Percentiles rank a stretch among this genome's conserved stretches.
phyloP scores from a whole-genome alignment of 1,140 invertebrate genomes.

The Matsumurasca onukii region DNA sequence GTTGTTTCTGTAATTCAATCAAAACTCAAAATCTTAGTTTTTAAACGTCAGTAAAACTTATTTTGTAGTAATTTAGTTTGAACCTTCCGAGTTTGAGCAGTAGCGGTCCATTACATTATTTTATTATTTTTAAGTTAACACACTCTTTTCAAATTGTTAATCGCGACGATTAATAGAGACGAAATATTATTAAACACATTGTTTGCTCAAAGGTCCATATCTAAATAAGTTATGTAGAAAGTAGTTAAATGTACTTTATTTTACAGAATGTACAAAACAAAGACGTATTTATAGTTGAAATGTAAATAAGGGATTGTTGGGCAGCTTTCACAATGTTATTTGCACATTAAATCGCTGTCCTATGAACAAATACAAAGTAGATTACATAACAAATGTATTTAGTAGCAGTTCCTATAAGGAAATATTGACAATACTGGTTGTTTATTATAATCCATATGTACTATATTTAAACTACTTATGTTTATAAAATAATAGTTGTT shows the following conservation, averaged over 20 bases:
- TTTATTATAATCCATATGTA: slow-evolving; percentile 14
- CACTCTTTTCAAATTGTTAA: background rate
- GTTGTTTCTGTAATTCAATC: background rate
- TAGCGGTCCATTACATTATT: background rate
- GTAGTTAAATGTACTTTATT: slow-evolving; percentile 1
- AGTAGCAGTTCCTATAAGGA: slow-evolving; percentile 32
- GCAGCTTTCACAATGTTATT: slow-evolving; percentile 28
- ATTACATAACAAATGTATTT: slow-evolving; percentile 10
- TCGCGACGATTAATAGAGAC: background rate
- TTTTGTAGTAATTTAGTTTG: background rate
- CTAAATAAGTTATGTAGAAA: slow-evolving; percentile 18
- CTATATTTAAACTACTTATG: slow-evolving; percentile 15
- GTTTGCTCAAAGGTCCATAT: slow-evolving; percentile 25
- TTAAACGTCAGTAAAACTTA: background rate
- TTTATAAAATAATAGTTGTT: slow-evolving; percentile 24
- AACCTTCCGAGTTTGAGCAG: background rate
- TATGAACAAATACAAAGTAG: too few relatives aligned
- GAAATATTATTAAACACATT: slow-evolving; percentile 5
- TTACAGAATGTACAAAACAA: background rate
- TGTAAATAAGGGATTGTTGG: slow-evolving; percentile 2
- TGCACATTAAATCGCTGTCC: slow-evolving; percentile 5
- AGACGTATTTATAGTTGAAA: background rate
- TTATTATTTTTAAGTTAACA: background rate
- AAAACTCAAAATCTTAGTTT: background rate
- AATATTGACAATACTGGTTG: slow-evolving; percentile 31